phyloP scores from a whole-genome alignment of 2,797 vertebrate species.

The Labroides dimidiatus region DNA sequence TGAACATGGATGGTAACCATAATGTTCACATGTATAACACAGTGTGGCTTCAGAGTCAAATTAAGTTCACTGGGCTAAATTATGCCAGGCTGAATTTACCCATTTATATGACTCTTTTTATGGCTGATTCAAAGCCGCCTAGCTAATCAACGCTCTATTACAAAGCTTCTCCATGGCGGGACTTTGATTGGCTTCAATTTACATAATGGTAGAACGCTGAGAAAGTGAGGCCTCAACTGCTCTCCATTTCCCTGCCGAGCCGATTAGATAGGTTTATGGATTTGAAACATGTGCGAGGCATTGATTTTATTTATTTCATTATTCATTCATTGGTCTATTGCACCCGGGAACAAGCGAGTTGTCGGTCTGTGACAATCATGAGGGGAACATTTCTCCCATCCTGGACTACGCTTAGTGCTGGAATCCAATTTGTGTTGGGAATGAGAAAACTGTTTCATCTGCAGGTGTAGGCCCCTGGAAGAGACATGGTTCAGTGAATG shows the following conservation, averaged over 20 bases:
- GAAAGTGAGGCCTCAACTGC: conserved; percentile 72
- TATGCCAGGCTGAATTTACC: conserved; percentile 71
- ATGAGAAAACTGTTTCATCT: conserved; percentile 74
- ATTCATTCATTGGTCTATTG: conserved; percentile 77
- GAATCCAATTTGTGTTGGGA: conserved; percentile 77
- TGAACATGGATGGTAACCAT: conserved; percentile 53
- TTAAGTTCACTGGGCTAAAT: conserved; percentile 81
- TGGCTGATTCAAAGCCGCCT: conserved; percentile 79
- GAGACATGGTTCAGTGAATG: conserved; percentile 22
- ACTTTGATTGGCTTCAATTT: conserved; percentile 84
- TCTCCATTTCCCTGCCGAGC: conserved; percentile 71
- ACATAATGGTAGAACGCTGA: conserved; percentile 80
- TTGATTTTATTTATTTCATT: conserved; percentile 81
- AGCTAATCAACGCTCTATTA: conserved; percentile 82
- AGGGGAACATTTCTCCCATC: conserved; percentile 58
- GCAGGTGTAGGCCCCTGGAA: conserved; percentile 56
- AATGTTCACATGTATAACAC: conserved; percentile 71
- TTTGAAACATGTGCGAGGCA: conserved; percentile 71
- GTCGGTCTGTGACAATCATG: conserved; percentile 70
- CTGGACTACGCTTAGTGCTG: conserved; percentile 53
- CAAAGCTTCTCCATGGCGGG: conserved; percentile 76
- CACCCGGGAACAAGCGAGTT: conserved; percentile 65
- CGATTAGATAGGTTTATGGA: conserved; percentile 81
- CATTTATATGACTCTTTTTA: conserved; percentile 83
- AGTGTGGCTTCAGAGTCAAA: conserved; percentile 78